phyloP scores from a whole-genome alignment of 2,113 vertebrate species.

The Pachycephala philippinensis region DNA sequence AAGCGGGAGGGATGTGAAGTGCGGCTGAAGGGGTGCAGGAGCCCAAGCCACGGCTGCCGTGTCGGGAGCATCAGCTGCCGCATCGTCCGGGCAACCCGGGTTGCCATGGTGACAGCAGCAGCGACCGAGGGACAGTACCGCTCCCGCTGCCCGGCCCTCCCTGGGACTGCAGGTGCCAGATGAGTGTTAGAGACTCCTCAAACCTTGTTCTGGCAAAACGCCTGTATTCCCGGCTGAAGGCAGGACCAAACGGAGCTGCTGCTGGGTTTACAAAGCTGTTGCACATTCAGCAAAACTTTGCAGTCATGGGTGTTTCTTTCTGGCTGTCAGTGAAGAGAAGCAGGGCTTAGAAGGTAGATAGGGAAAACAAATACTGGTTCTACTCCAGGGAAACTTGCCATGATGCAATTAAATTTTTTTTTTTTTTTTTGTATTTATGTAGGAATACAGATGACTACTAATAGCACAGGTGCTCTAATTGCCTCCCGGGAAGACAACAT shows the following conservation, averaged over 20 bases:
- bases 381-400: not conserved
- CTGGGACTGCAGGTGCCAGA: not conserved
- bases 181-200: not conserved
- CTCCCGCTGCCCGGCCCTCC: constrained; percentile 19
- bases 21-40: not conserved
- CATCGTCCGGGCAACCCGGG: constrained; percentile 70
- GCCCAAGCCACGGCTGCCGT: not conserved
- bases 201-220: not conserved
- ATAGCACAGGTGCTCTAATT: not conserved
- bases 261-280: not conserved
- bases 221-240: fast-evolving
- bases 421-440: not conserved
- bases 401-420: not conserved
- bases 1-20: not conserved
- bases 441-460: not conserved
- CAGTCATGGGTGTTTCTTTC: not conserved
- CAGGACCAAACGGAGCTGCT: fast-evolving
- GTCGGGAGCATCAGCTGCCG: not conserved
- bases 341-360: not conserved
- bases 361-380: not conserved
- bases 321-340: not conserved
- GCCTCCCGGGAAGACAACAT: not conserved
- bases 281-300: constrained; percentile 59
- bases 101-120: constrained; percentile 74
- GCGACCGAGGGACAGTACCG: constrained; percentile 43